These are phyloP conservation scores for Pseudomyrmex pallidus DNA, from an alignment of 1,140 invertebrate species.

Conservation along the genomic window DNA sequence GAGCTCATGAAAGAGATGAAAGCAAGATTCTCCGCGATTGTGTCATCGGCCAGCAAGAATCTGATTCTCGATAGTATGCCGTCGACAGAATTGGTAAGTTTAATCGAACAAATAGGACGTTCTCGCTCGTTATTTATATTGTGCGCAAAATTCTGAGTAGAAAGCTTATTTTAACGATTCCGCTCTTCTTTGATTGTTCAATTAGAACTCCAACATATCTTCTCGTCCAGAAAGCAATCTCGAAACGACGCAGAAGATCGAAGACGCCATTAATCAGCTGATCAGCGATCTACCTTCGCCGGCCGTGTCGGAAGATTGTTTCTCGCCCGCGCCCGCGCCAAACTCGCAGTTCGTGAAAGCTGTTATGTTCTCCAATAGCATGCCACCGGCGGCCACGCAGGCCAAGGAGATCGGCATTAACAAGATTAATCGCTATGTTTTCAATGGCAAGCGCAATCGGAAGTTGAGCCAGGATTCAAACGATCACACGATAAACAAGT, in stretches of 20 bases:
- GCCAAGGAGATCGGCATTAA: constrained; percentile 78
- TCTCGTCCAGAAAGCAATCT: constrained; percentile 81
- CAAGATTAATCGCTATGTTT: constrained; percentile 65
- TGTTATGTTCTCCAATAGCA: constrained; percentile 76
- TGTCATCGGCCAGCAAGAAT: constrained; percentile 72
- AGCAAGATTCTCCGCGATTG: constrained; percentile 87
- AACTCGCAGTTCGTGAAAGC: constrained; percentile 81
- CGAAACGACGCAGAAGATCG: constrained; percentile 87
- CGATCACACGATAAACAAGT: not conserved
- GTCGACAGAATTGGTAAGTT: constrained; percentile 52
- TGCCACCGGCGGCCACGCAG: constrained; percentile 79
- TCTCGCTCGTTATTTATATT: not conserved
- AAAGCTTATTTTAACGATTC: constrained; percentile 3
- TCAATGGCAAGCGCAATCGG: constrained; percentile 41
- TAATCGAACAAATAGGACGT: not conserved
- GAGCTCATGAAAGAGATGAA: constrained; percentile 90
- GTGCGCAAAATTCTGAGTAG: not conserved
- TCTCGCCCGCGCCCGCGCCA: constrained; percentile 71
- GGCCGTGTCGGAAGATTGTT: constrained; percentile 70
- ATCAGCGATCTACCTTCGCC: constrained; percentile 88
- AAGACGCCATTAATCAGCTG: constrained; percentile 89
- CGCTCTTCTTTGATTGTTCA: not conserved
- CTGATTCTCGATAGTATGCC: constrained; percentile 47
- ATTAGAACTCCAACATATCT: constrained; percentile 51
- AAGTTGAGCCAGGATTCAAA: constrained; percentile 22